Base-by-base conservation (phyloP, 64 coral and sea anemone species). In the Orbicella faveolata region DNA sequence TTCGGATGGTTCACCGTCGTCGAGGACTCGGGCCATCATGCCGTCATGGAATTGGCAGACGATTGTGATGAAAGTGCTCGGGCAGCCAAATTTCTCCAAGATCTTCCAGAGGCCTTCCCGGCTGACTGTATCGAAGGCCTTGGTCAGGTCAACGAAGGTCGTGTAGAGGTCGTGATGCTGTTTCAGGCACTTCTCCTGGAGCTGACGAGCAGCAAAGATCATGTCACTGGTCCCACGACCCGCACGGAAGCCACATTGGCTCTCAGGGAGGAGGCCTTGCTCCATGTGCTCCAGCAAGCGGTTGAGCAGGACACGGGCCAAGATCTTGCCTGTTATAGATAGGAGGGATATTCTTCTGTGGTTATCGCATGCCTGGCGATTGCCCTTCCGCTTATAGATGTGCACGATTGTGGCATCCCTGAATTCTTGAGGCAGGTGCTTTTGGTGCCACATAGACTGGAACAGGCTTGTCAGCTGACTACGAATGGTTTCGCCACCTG, bases 271-370 rank as follows among this genome's bases (percentile, higher is more conserved):
- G 52, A 36, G 0, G 20, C 74, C 74, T 63, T 52, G 36, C 41
- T 74, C 39, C 18, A 87, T 3, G 84, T 87, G 70, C 1, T n/a
- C 16, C 2, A 87, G 19, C 15, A 75, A 44, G 5, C 84, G 23
- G 18, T 87, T 75, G 84, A 75, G 36, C 30, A 87, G 67, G 3
- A 87, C 39, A 55, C 74, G 21, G 14, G 73, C 86, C 14, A 88
- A 52, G 30, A 75, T 35, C 52, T 88, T 88, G 41, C 86, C 86
- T 19, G 70, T 73, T 7, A 77, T 70, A 3, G 23, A 34, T 0
- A 88, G 72, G 20, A 76, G 86, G 34, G 48, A 88, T n/a, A 57
- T 88, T 34, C 72, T 73, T 59, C 25, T 8, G 57, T 88, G 72
- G 33, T 88, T 88, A n/a, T 88, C 73, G 36, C 86, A 88, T n/a